Conservation (phyloP, 2,113 vertebrate genomes). For the Scytalopus superciliaris region DNA sequence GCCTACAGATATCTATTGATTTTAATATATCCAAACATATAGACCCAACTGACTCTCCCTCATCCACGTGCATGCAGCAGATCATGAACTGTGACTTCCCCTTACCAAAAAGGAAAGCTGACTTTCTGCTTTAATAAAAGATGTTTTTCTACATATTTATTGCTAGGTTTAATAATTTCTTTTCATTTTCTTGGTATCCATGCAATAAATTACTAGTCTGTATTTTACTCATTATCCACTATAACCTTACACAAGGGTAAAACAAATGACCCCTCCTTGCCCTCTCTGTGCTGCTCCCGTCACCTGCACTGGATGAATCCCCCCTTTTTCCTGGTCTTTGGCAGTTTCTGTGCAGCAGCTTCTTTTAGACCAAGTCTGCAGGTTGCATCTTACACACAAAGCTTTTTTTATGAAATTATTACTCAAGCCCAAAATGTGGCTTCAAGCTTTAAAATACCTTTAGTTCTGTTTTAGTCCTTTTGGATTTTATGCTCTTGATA, state of each 20-base stretch:
- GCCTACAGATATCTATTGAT: rapidly evolving
- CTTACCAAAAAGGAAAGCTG: not conserved
- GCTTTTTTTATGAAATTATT: not conserved
- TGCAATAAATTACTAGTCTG: not conserved
- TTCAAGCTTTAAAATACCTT: not conserved
- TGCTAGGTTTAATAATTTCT: not conserved
- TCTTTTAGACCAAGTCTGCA: not conserved
- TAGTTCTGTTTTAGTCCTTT: not conserved
- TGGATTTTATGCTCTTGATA: not conserved
- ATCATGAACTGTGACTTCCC: not conserved
- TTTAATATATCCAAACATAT: not conserved
- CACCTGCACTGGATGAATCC: not conserved
- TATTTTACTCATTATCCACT: not conserved
- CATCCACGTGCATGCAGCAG: rapidly evolving
- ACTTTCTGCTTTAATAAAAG: not conserved
- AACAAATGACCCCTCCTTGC: not conserved
- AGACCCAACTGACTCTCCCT: not conserved
- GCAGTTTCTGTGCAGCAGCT: not conserved
- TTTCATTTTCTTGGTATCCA: not conserved
- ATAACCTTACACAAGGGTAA: not conserved
- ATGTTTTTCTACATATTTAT: not conserved
- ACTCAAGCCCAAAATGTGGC: not conserved
- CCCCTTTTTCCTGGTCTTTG: not conserved
- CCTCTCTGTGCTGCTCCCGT: not conserved
- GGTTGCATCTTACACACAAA: not conserved